phyloP scores from a whole-genome alignment of 2,797 vertebrate species.

The Spatula versicolor region DNA sequence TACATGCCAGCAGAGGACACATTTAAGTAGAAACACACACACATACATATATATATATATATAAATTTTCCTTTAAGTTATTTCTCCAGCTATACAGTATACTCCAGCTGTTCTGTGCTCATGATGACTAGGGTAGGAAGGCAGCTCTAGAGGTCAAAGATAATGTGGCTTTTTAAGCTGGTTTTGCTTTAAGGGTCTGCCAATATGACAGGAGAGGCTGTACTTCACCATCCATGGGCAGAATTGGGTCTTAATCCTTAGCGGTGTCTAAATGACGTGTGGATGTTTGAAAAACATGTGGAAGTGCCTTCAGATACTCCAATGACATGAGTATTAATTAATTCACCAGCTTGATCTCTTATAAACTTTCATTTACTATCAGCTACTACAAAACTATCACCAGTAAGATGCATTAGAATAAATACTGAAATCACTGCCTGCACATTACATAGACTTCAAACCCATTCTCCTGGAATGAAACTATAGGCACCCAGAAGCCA shows the following conservation, averaged over 20 bases:
- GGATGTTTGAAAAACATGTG: neutral
- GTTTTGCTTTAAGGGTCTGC: neutral
- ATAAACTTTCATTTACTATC: neutral
- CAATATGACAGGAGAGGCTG: neutral
- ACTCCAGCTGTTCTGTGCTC: neutral
- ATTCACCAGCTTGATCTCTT: neutral
- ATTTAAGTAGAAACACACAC: neutral
- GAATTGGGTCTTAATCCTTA: neutral
- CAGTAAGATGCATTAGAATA: conserved; percentile 14
- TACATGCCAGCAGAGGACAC: neutral
- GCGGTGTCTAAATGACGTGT: neutral
- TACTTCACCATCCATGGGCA: neutral
- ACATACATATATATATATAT: fast-evolving
- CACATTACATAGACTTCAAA: neutral
- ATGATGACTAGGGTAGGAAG: neutral
- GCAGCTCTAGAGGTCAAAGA: neutral
- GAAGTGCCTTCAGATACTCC: neutral
- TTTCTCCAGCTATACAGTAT: neutral
- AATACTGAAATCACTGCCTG: neutral
- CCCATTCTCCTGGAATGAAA: neutral
- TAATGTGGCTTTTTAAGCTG: neutral
- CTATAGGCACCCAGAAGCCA: neutral
- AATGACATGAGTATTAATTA: neutral
- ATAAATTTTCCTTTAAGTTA: neutral
- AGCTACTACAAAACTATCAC: neutral